These are phyloP conservation scores for Capreolus pygargus DNA, from an alignment of 2,113 vertebrate species.

Conservation along the genomic window DNA sequence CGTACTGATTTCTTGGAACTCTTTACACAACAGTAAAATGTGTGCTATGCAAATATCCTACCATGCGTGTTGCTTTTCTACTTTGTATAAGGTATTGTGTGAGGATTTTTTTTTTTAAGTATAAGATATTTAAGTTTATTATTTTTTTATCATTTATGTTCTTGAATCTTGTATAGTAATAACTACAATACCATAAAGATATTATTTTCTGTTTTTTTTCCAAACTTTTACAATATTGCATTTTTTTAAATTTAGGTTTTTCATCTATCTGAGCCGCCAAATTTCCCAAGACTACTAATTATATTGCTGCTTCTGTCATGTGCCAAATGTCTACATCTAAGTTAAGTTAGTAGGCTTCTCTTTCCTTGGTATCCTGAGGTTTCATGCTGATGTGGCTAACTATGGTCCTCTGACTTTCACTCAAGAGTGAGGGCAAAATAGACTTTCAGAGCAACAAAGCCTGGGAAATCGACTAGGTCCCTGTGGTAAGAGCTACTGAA, in stretches of 20 bases:
- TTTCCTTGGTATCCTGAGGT: neutral
- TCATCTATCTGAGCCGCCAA: neutral
- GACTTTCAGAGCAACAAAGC: neutral
- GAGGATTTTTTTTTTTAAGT: neutral
- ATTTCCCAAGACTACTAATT: neutral
- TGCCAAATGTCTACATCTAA: neutral
- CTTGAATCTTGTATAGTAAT: neutral
- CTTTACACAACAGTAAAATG: neutral
- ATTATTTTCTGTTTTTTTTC: neutral
- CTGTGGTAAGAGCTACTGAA: neutral
- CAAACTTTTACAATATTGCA: neutral
- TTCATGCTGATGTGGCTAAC: neutral
- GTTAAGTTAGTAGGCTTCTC: neutral
- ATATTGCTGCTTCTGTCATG: neutral
- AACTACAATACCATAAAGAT: neutral
- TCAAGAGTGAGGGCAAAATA: neutral
- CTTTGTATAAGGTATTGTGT: neutral
- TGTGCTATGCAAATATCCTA: neutral
- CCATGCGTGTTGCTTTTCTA: neutral
- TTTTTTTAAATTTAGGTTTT: neutral
- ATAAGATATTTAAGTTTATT: neutral
- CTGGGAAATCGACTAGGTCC: neutral
- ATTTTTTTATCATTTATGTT: neutral
- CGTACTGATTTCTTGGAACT: neutral
- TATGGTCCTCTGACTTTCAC: neutral